phyloP scores from a whole-genome alignment of 2,888 invertebrate genomes.

The Melanostoma scalare region DNA sequence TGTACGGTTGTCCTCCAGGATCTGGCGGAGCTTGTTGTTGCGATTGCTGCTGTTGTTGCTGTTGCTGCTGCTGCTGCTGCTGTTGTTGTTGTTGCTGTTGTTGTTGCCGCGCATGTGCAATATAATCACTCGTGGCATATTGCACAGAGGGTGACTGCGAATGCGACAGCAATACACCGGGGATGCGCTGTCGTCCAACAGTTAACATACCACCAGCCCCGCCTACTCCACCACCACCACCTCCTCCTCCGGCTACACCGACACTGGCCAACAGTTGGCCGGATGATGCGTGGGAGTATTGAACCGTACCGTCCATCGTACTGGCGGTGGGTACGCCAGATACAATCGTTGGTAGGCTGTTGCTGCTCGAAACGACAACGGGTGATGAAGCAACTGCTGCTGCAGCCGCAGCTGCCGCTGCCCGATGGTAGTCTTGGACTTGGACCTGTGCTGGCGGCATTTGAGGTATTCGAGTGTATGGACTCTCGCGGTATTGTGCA shows the following conservation, averaged over 20 bases:
- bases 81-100: conserved; percentile 79
- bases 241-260: conserved; percentile 70
- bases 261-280: conserved; percentile 75
- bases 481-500: conserved; percentile 80
- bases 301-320: conserved; percentile 72
- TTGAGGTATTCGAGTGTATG: conserved; percentile 80
- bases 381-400: conserved; percentile 74
- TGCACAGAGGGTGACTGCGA: conserved; percentile 78
- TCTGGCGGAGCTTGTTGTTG: conserved; percentile 79
- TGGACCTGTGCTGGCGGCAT: conserved; percentile 78
- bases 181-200: conserved; percentile 76
- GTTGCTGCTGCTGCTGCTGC: conserved; percentile 74
- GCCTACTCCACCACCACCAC: conserved; percentile 60
- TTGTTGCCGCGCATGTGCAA: conserved; percentile 78
- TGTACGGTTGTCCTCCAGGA: conserved; percentile 81
- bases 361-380: conserved; percentile 75
- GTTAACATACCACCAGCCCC: conserved; percentile 75
- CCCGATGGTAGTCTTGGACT: conserved; percentile 79
- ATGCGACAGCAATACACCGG: conserved; percentile 75
- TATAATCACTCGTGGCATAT: conserved; percentile 80
- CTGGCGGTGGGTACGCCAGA: conserved; percentile 87
- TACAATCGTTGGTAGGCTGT: conserved; percentile 81
- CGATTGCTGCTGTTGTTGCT: conserved; percentile 73
- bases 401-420: conserved; percentile 76
- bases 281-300: conserved; percentile 67